Evolutionary conservation across 2,888 invertebrate genomes (phyloP).

Genomic region (Mythimna lalbum): DNA sequence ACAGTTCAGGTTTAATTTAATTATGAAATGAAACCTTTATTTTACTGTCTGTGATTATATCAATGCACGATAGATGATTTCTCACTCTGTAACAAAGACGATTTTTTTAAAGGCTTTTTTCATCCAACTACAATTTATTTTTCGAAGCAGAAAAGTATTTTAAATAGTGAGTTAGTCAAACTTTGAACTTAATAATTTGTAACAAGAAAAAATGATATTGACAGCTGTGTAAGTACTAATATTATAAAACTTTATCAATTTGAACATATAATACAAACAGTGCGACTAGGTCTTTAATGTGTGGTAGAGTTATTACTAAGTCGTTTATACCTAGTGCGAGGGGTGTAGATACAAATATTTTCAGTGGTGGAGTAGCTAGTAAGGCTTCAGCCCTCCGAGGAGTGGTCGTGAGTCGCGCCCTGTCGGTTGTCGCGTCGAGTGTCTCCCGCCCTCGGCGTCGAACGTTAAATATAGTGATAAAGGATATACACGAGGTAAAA

Average conservation of each 20-base stretch:
- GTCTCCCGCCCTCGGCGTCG: constrained; percentile 22
- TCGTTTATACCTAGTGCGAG: constrained; percentile 5
- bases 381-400: constrained; percentile 50
- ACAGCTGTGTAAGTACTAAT: neutral
- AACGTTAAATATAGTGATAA: neutral
- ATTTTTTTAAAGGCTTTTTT: neutral
- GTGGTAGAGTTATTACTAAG: constrained; percentile 4
- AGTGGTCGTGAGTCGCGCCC: constrained; percentile 28
- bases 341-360: constrained; percentile 24
- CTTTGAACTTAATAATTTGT: neutral
- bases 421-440: constrained; percentile 11
- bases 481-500: constrained; percentile 33
- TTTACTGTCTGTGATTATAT: neutral
- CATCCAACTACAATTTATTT: neutral
- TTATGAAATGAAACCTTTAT: neutral
- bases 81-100: neutral
- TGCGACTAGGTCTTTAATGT: constrained; percentile 1
- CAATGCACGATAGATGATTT: neutral
- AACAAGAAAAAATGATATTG: neutral
- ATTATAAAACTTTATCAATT: neutral
- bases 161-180: neutral
- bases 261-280: constrained; percentile 14
- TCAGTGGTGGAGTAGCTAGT: constrained; percentile 25
- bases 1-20: neutral
- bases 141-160: neutral